Evolutionary conservation across 1,140 invertebrate species (phyloP).

Genomic region (Ptiloglossa arizonensis): DNA sequence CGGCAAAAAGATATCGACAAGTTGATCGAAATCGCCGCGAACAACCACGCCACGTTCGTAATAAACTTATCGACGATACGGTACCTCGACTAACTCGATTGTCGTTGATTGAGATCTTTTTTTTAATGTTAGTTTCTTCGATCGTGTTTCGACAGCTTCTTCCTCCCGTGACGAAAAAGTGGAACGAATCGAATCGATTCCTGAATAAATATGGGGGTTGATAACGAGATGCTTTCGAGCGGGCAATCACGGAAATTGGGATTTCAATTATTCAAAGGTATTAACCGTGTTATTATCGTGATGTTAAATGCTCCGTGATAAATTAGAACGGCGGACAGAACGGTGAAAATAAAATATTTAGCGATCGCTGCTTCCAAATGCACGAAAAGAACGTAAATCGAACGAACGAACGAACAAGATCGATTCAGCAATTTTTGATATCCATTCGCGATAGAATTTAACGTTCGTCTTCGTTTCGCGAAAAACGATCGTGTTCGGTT

Average conservation of each 20-base stretch:
- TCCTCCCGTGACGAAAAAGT: neutral
- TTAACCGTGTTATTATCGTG: neutral
- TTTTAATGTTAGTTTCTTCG: neutral
- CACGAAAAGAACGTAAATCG: no score
- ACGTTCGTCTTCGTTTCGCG: neutral
- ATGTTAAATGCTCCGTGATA: neutral
- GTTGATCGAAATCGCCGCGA: no score
- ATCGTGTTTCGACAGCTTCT: neutral
- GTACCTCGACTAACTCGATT: no score
- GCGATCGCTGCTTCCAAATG: neutral
- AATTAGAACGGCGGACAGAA: neutral
- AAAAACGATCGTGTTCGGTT: neutral
- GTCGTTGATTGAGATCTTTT: neutral
- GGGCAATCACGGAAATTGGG: neutral
- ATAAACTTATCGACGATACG: no score
- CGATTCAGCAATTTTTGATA: no score
- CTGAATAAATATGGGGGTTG: neutral
- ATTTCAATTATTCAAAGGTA: constrained; percentile 4
- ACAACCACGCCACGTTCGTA: no score
- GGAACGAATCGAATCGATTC: neutral
- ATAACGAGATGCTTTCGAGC: no score
- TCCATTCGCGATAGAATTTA: neutral
- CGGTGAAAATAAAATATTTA: neutral
- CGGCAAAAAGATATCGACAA: no score
- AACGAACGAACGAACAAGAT: no score